Evolutionary conservation across 2,888 invertebrate genomes (phyloP).

Genomic region (Dolichopus griseipennis): DNA sequence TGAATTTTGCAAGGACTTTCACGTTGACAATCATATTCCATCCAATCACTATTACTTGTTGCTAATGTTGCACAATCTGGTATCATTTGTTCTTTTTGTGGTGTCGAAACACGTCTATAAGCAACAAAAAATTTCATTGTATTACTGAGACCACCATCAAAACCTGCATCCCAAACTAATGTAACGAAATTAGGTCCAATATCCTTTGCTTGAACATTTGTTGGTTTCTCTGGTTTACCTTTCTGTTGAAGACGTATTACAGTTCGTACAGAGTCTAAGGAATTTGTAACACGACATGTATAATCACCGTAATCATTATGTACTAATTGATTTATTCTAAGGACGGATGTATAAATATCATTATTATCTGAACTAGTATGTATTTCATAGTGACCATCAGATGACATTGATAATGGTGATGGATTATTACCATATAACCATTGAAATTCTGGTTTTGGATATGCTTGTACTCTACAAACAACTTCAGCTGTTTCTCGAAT

Average conservation of each 20-base stretch:
- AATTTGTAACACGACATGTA: constrained; percentile 78
- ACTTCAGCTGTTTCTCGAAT: constrained; percentile 76
- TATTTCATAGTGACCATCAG: constrained; percentile 78
- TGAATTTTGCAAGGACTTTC: constrained; percentile 84
- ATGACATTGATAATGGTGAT: constrained; percentile 65
- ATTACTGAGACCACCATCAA: constrained; percentile 78
- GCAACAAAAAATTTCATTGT: constrained; percentile 76
- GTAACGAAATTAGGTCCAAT: constrained; percentile 72
- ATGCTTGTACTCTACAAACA: constrained; percentile 80
- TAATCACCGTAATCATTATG: constrained; percentile 87
- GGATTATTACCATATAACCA: constrained; percentile 76
- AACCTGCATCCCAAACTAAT: constrained; percentile 79
- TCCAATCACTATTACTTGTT: constrained; percentile 58
- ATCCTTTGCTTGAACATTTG: constrained; percentile 59
- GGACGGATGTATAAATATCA: constrained; percentile 74
- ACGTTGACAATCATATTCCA: constrained; percentile 76
- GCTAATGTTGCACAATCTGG: constrained; percentile 54
- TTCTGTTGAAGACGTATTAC: constrained; percentile 75
- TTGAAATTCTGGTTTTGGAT: constrained; percentile 86
- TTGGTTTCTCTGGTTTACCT: constrained; percentile 78
- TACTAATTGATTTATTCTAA: constrained; percentile 64
- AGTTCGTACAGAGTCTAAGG: constrained; percentile 65
- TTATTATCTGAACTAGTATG: constrained; percentile 72
- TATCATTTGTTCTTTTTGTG: constrained; percentile 52
- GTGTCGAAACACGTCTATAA: constrained; percentile 59